Conservation (phyloP, 1,140 invertebrate genomes). For the Spodoptera frugiperda region DNA sequence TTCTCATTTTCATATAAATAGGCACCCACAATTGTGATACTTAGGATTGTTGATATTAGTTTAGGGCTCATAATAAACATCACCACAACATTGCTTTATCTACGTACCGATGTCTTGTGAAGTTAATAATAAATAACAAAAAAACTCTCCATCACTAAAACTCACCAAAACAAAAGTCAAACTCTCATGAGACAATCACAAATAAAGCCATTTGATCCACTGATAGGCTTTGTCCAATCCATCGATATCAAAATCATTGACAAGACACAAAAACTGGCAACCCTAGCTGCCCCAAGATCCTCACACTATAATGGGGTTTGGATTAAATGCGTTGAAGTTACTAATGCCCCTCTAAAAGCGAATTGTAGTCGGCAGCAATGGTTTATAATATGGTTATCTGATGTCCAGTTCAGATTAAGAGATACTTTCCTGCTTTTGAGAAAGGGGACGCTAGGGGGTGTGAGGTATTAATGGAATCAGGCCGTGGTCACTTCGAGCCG, state of each 20-base stretch:
- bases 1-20: background rate
- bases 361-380: slow-evolving; percentile 70
- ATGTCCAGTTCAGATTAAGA: slow-evolving; percentile 71
- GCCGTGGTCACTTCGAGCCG: slow-evolving; percentile 60
- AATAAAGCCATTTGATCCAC: slow-evolving; percentile 17
- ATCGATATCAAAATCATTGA: slow-evolving; percentile 50
- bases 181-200: slow-evolving; percentile 9
- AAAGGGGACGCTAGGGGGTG: slow-evolving; percentile 49
- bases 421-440: slow-evolving; percentile 62
- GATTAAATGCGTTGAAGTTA: slow-evolving; percentile 72
- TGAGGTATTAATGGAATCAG: slow-evolving; percentile 72
- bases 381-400: slow-evolving; percentile 74
- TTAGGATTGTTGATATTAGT: too few relatives aligned
- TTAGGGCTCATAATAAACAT: too few relatives aligned
- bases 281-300: slow-evolving; percentile 52
- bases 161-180: slow-evolving; percentile 2
- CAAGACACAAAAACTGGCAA: slow-evolving; percentile 39
- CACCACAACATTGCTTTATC: too few relatives aligned
- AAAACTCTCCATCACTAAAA: too few relatives aligned
- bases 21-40: too few relatives aligned
- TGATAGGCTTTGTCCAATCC: slow-evolving; percentile 43
- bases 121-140: too few relatives aligned
- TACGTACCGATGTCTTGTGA: too few relatives aligned
- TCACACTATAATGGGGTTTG: slow-evolving; percentile 62
- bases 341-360: slow-evolving; percentile 74